Evolutionary conservation across 2,113 vertebrate genomes (phyloP).

Genomic region (Hyla sarda): DNA sequence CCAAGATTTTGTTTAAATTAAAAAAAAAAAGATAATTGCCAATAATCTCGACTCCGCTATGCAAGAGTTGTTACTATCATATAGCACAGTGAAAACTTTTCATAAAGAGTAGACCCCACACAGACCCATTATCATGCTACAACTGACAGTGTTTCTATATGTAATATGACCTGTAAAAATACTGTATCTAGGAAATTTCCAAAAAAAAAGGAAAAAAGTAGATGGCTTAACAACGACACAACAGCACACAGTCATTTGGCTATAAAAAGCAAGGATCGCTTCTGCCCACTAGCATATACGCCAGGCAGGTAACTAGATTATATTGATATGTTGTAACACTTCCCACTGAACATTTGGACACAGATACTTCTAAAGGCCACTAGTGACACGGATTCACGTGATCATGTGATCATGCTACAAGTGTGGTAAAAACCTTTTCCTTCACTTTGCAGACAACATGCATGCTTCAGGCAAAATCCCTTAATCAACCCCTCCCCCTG

Average conservation of each 20-base stretch:
- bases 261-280: not conserved
- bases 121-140: not conserved
- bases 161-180: not conserved
- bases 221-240: not conserved
- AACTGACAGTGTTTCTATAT: not conserved
- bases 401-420: slow-evolving; percentile 5
- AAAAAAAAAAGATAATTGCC: no score
- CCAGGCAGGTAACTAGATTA: not conserved
- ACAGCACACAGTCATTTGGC: not conserved
- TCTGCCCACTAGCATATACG: not conserved
- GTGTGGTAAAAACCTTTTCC: not conserved
- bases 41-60: not conserved
- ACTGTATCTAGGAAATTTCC: not conserved
- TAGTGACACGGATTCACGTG: slow-evolving; percentile 19
- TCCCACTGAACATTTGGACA: slow-evolving; percentile 9
- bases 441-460: not conserved
- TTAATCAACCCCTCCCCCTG: not conserved
- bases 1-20: no score
- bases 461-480: not conserved
- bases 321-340: not conserved
- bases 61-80: not conserved
- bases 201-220: not conserved
- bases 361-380: slow-evolving; percentile 23
- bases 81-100: not conserved
- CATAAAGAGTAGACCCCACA: not conserved